These are phyloP conservation scores for Leptopterna dolabrata DNA, from an alignment of 2,888 invertebrate genomes.

Conservation along the genomic window DNA sequence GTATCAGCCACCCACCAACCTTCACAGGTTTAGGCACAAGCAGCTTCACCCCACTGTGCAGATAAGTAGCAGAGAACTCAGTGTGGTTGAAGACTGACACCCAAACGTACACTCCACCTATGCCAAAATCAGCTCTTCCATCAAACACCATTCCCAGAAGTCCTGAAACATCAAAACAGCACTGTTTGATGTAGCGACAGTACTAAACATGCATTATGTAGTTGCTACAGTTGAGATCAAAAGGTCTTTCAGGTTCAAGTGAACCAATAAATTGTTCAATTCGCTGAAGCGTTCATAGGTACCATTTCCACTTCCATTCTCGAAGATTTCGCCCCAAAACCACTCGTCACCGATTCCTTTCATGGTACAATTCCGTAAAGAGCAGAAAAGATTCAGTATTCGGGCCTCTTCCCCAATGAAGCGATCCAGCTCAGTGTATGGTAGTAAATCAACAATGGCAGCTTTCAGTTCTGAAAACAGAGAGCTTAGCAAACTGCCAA, in stretches of 20 bases:
- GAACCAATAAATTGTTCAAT: not conserved
- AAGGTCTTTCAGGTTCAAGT: not conserved
- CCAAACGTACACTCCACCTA: constrained; percentile 51
- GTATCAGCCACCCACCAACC: constrained; percentile 50
- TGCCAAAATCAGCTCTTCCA: constrained; percentile 52
- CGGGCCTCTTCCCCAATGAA: constrained; percentile 71
- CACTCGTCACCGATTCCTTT: constrained; percentile 70
- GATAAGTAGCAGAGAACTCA: constrained; percentile 45
- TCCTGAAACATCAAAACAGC: too few species aligned
- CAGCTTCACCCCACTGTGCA: constrained; percentile 31
- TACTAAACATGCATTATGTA: not conserved
- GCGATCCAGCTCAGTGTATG: constrained; percentile 68
- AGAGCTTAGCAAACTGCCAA: not conserved
- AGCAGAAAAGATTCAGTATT: constrained; percentile 67
- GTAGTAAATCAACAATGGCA: constrained; percentile 73
- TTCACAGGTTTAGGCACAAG: constrained; percentile 49
- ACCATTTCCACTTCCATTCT: constrained; percentile 53
- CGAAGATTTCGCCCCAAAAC: constrained; percentile 64
- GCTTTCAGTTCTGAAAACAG: constrained; percentile 67
- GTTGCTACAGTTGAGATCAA: not conserved
- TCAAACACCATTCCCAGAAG: constrained; percentile 50
- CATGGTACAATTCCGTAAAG: constrained; percentile 68
- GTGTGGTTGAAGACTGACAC: constrained; percentile 32
- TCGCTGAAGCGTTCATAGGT: too few species aligned
- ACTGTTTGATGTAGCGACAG: not conserved